Conservation (phyloP, 2,888 invertebrate genomes). For the Lysandra bellargus region DNA sequence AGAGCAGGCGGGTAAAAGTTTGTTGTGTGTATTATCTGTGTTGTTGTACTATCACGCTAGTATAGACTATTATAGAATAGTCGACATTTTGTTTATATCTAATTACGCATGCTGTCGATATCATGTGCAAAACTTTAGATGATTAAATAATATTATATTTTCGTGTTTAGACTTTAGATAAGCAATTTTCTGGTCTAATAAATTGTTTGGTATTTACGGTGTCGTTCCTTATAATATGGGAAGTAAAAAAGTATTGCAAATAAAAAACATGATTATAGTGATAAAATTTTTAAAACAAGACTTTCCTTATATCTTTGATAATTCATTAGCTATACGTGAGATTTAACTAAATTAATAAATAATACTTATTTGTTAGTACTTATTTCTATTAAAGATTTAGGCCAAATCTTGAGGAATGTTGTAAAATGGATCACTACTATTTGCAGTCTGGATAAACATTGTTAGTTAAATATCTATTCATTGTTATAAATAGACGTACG, state of each 20-base stretch:
- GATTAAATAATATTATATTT: background rate
- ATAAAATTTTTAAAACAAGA: too few species aligned
- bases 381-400: background rate
- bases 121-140: background rate
- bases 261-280: too few species aligned
- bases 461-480: background rate
- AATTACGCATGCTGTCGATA: background rate
- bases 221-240: background rate
- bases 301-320: too few species aligned
- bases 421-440: conserved; percentile 9
- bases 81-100: background rate
- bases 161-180: background rate
- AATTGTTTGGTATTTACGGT: background rate
- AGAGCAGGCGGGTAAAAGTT: conserved; percentile 11
- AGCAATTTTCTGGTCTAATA: background rate
- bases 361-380: background rate
- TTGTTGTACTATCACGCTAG: background rate
- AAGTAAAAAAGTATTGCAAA: too few species aligned
- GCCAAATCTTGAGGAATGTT: background rate
- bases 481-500: conserved; percentile 5
- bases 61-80: conserved; percentile 3
- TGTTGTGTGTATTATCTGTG: conserved; percentile 14
- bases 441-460: conserved; percentile 23
- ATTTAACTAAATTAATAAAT: too few species aligned
- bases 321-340: background rate